A percentile compares a stretch with the other conserved stretches of the same genome.
These are phyloP conservation scores for Scaptomyza pallida DNA, from an alignment of 1,140 invertebrate species.

Conservation along the genomic window DNA sequence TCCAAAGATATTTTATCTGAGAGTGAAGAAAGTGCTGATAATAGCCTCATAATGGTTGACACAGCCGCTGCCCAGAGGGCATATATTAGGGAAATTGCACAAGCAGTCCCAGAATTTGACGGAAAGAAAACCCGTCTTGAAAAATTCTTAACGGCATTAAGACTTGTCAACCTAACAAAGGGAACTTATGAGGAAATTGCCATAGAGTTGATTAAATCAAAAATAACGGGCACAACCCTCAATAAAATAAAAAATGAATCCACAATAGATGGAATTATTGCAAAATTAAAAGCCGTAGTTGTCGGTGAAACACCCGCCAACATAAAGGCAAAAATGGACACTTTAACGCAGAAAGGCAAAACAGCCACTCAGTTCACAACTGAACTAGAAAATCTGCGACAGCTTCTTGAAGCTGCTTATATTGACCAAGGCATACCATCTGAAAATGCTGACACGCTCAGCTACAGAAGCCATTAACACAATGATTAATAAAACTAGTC, in stretches of 20 bases:
- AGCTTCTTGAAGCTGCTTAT: slow-evolving; percentile 11
- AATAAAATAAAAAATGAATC: slow-evolving; percentile 14
- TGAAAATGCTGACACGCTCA: slow-evolving; percentile 16
- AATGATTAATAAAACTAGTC: neutral
- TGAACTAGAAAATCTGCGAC: slow-evolving; percentile 10
- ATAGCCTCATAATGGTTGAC: neutral
- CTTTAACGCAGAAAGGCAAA: too few relatives aligned
- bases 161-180: slow-evolving; percentile 15
- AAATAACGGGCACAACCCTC: slow-evolving; percentile 2
- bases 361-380: too few relatives aligned
- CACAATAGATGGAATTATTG: slow-evolving; percentile 16
- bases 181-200: slow-evolving; percentile 17
- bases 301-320: slow-evolving; percentile 7
- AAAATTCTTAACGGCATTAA: slow-evolving; percentile 21
- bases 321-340: too few relatives aligned
- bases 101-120: slow-evolving; percentile 14
- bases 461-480: slow-evolving; percentile 13
- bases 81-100: slow-evolving; percentile 14
- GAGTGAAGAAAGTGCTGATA: neutral
- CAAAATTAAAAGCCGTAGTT: slow-evolving; percentile 15
- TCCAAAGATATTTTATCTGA: slow-evolving; percentile 4
- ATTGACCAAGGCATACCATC: slow-evolving; percentile 1
- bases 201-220: slow-evolving; percentile 12
- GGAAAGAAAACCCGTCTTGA: slow-evolving; percentile 19
- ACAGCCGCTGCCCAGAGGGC: slow-evolving; percentile 16